phyloP scores from a whole-genome alignment of 2,113 vertebrate genomes.

The Lanius ludovicianus region DNA sequence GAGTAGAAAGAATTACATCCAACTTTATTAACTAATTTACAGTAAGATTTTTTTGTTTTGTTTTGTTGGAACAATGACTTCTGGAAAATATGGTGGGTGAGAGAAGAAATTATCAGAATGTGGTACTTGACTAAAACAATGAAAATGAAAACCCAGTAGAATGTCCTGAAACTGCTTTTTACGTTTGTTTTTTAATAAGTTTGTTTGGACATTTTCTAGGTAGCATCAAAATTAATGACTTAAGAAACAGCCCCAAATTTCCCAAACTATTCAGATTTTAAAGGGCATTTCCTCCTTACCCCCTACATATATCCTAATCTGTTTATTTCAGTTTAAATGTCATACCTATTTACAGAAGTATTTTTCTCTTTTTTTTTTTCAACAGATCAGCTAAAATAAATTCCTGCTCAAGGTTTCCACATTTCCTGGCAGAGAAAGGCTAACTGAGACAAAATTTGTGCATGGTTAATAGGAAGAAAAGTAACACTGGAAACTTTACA shows the following conservation, averaged over 20 bases:
- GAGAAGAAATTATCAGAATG: background rate
- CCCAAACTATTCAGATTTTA: background rate
- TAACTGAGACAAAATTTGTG: background rate
- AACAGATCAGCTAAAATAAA: background rate
- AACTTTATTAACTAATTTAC: background rate
- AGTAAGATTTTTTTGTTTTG: background rate
- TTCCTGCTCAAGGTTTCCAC: slow-evolving; percentile 3
- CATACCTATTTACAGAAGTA: background rate
- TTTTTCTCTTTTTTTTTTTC: background rate
- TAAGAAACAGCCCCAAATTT: background rate
- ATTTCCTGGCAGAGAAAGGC: background rate
- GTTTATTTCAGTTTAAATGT: background rate
- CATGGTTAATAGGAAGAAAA: background rate
- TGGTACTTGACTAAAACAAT: background rate
- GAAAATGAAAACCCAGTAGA: background rate
- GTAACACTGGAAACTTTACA: background rate
- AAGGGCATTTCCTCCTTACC: background rate
- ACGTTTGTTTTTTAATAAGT: background rate
- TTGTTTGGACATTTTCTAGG: background rate
- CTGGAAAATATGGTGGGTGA: background rate
- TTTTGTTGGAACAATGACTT: background rate
- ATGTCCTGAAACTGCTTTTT: background rate
- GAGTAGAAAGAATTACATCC: background rate
- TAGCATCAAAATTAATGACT: background rate
- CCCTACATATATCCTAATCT: background rate